These are phyloP conservation scores for Tragelaphus imberbis DNA, from an alignment of 2,113 vertebrate genomes.

Conservation along the genomic window DNA sequence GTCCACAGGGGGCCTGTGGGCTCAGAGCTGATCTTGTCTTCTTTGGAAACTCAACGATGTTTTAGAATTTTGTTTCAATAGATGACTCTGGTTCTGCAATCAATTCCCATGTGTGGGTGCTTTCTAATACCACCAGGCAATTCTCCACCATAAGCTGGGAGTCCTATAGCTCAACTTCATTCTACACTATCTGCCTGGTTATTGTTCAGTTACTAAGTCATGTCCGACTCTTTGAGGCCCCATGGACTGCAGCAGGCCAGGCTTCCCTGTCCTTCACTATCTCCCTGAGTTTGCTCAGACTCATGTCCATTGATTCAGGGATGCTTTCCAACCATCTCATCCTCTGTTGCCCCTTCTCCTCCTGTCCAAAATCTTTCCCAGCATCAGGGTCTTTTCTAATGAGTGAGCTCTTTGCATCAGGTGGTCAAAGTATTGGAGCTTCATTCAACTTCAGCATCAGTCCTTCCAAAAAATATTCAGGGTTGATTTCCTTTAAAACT, in stretches of 20 bases:
- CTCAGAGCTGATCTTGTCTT: neutral
- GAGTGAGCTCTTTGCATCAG: neutral
- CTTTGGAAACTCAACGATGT: neutral
- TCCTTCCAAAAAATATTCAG: neutral
- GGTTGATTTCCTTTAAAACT: neutral
- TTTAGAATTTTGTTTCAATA: neutral
- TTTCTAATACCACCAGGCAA: neutral
- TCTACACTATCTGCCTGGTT: neutral
- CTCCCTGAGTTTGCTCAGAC: neutral
- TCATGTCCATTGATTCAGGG: neutral
- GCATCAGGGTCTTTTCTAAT: neutral
- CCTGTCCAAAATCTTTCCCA: neutral
- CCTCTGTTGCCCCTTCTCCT: neutral
- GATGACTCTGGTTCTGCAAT: neutral
- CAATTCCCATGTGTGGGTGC: neutral
- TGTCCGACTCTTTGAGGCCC: neutral
- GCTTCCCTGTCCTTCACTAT: neutral
- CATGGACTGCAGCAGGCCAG: neutral
- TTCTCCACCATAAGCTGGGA: neutral
- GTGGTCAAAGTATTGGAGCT: neutral
- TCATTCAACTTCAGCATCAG: neutral
- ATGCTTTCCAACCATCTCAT: neutral
- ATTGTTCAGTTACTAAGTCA: neutral
- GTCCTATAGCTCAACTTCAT: neutral
- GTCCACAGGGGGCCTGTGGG: neutral